Percentiles rank a stretch among this genome's conserved stretches.
Evolutionary conservation across 2,797 vertebrate genomes (phyloP).

Genomic region (Antrozous pallidus): DNA sequence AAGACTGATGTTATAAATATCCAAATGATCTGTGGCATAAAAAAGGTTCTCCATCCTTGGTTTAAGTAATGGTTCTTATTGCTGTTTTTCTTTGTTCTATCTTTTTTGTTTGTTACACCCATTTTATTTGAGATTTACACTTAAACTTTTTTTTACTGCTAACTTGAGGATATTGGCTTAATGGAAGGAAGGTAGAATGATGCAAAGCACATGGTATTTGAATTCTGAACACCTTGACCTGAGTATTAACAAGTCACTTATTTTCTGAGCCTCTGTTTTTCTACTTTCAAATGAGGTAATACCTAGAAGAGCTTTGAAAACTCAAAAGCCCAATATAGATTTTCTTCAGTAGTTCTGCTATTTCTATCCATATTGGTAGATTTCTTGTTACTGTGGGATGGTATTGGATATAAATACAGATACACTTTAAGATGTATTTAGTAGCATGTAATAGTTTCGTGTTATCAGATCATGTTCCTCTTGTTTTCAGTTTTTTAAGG

Average conservation of each 20-base stretch:
- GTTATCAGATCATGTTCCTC: neutral
- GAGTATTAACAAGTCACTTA: constrained; percentile 20
- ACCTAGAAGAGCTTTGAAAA: constrained; percentile 11
- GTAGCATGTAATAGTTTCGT: constrained; percentile 46
- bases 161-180: constrained; percentile 25
- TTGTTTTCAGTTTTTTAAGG: constrained; percentile 41
- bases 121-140: constrained; percentile 6
- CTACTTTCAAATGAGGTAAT: constrained; percentile 14
- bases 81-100: neutral
- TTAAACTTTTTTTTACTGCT: neutral
- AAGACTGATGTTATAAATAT: too few species aligned
- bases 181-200: neutral
- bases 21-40: too few species aligned
- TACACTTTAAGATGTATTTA: constrained; percentile 30
- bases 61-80: neutral
- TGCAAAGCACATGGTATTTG: constrained; percentile 13
- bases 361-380: constrained; percentile 8
- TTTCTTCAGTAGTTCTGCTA: constrained; percentile 37
- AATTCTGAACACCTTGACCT: constrained; percentile 20
- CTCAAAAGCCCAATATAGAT: neutral
- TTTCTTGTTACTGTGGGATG: constrained; percentile 13
- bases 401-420: constrained; percentile 19
- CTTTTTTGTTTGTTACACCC: neutral
- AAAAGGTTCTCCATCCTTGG: too few species aligned
- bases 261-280: constrained; percentile 35